Evolutionary conservation across 2,888 invertebrate genomes (phyloP), one percentile per base, ranked within the genome.

Genomic region (Esperia sulphurella): DNA sequence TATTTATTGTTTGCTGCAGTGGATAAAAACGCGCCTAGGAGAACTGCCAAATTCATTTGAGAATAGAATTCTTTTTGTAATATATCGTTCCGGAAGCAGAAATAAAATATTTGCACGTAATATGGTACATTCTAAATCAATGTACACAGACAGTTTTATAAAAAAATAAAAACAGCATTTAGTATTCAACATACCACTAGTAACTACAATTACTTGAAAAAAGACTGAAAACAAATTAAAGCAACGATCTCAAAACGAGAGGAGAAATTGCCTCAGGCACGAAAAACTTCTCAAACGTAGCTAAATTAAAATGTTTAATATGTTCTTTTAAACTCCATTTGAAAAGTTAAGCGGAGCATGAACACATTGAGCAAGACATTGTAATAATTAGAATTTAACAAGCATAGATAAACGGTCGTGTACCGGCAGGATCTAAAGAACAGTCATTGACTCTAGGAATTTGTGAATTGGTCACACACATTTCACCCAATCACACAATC

Each of bases 1-100:
- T 21, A 21, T 31, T 31, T 31, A 31, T 31, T 31, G 10, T 31
- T 9, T 35, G 6, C 35, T 35, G 35, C 35, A n/a, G n/a, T n/a
- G 35, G 35, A 35, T 9, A 35, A 35, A 35, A 35, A 10, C n/a
- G n/a, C 10, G 3, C 35, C 35, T n/a, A 43, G 42, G 31, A 43
- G 14, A 14, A 8, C 30, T 43, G 42, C 42, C 42, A 43, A 43
- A 31, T 43, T 43, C 42, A 31, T 33, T 31, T 43, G 42, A 43
- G 31, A 33, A 43, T 43, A 13, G 14, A 43, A 14, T 7, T 8
- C 9, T n/a, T 35, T 10, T 13, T 21, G 10, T 40, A 40, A 21
- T 40, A 21, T n/a, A 35, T 35, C n/a, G 9, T n/a, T 5, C 6
- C 2, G 35, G n/a, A 35, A 35, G n/a, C 35, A 35, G n/a, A 3